Conservation (phyloP, 2,113 vertebrate species). For the Stomatorhinus ivindoensis region DNA sequence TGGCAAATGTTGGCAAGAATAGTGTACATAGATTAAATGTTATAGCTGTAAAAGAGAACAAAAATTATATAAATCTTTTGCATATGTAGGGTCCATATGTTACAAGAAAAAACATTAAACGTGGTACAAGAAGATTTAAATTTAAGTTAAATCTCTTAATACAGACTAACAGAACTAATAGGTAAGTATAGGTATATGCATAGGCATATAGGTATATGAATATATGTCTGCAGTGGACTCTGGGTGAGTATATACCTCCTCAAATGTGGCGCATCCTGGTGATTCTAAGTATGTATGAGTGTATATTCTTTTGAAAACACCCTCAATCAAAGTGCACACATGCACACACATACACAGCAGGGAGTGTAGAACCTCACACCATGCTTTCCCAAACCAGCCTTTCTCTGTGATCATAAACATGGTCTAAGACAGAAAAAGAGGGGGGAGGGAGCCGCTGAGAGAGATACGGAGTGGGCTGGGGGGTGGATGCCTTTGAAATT, state of each 20-base stretch:
- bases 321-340: background rate
- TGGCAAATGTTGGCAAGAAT: background rate
- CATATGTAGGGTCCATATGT: background rate
- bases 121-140: background rate
- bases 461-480: constrained; percentile 29
- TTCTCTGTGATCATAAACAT: constrained; percentile 44
- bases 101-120: background rate
- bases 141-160: background rate
- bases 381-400: constrained; percentile 23
- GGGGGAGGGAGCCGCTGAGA: constrained; percentile 28
- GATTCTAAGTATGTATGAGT: constrained; percentile 1
- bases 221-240: background rate
- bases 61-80: background rate
- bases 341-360: constrained; percentile 27
- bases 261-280: background rate
- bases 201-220: background rate
- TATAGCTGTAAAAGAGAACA: background rate
- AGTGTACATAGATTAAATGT: background rate
- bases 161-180: background rate
- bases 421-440: constrained; percentile 49
- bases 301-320: background rate
- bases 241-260: background rate
- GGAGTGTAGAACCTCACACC: constrained; percentile 30
- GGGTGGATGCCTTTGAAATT: constrained; percentile 57
- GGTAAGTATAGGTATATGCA: too few species aligned